A percentile compares a stretch with the other conserved stretches of the same genome.
Evolutionary conservation across 2,888 invertebrate species (phyloP).

Genomic region (Amblyjoppa fuscipennis): DNA sequence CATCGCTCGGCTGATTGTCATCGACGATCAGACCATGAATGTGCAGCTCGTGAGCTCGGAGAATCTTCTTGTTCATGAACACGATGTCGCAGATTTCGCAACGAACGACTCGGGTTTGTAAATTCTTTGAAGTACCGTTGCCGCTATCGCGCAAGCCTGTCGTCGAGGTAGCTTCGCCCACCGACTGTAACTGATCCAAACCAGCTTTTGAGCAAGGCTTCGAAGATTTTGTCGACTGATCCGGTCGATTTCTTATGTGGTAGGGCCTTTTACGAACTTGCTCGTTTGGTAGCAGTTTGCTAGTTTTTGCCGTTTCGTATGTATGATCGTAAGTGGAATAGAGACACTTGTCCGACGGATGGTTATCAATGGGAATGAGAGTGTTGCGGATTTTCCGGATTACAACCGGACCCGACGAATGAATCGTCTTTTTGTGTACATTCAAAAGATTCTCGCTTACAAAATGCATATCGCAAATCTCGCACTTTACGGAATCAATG

Average conservation of each 20-base stretch:
- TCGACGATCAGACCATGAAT: neutral
- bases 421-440: constrained; percentile 6
- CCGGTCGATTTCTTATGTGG: too few relatives aligned
- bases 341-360: neutral
- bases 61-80: neutral
- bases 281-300: neutral
- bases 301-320: neutral
- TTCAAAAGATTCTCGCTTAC: constrained; percentile 19
- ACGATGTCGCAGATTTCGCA: constrained; percentile 8
- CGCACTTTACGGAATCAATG: constrained; percentile 15
- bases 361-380: neutral
- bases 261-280: neutral
- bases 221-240: neutral
- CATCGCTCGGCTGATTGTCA: neutral
- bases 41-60: neutral
- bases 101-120: neutral
- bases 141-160: neutral
- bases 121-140: neutral
- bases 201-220: neutral
- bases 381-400: neutral
- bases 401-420: neutral
- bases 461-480: constrained; percentile 47
- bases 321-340: neutral
- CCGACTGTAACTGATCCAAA: neutral
- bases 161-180: neutral